Conservation (phyloP, 2,113 vertebrate genomes). For the Saimiri boliviensis region DNA sequence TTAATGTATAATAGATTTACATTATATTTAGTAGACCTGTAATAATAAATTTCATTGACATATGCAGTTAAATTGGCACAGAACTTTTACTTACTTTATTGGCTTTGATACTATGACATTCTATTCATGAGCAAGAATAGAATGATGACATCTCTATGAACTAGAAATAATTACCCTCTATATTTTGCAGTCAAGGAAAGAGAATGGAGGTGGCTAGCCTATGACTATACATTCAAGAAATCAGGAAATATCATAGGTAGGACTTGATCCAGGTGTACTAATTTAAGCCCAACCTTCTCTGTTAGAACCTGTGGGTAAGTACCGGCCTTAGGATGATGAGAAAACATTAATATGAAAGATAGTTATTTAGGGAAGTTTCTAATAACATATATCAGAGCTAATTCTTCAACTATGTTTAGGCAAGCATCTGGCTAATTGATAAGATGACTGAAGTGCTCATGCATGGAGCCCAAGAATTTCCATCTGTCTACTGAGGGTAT, state of each 20-base stretch:
- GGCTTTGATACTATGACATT: neutral
- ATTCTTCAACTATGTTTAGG: neutral
- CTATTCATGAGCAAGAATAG: no score
- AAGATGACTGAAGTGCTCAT: neutral
- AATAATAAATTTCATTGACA: neutral
- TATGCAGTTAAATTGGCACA: neutral
- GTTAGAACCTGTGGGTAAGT: neutral
- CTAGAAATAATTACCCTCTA: neutral
- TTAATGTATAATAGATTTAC: slow-evolving; percentile 10
- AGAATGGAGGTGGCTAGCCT: neutral
- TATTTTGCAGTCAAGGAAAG: neutral
- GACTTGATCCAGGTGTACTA: neutral
- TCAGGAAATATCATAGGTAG: neutral
- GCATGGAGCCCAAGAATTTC: neutral
- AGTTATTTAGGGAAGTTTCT: neutral
- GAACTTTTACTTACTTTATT: neutral
- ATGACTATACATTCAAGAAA: neutral
- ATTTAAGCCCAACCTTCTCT: neutral
- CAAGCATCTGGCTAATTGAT: neutral
- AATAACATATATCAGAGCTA: neutral
- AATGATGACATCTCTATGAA: neutral
- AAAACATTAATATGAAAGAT: neutral
- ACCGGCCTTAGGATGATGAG: neutral
- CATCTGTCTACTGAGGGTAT: neutral
- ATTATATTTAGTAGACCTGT: neutral